These are phyloP conservation scores for Clarias pachynema DNA, from an alignment of 2,797 vertebrate genomes.

Conservation along the genomic window DNA sequence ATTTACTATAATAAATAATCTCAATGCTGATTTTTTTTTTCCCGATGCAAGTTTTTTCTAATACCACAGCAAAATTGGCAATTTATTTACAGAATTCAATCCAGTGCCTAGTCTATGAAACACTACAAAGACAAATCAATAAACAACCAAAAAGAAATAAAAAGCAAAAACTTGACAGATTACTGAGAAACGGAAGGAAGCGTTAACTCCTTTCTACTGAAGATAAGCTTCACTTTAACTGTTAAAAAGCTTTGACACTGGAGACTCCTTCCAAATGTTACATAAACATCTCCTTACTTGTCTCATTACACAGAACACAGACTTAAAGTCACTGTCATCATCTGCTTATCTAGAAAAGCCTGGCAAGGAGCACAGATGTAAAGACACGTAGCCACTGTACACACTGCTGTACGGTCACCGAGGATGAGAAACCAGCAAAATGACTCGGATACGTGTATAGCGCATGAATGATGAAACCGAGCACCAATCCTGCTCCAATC, in stretches of 20 bases:
- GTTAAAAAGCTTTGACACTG: background rate
- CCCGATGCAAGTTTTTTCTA: background rate
- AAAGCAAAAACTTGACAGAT: too few species aligned
- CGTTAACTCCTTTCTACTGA: background rate
- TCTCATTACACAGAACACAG: too few species aligned
- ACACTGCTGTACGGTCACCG: background rate
- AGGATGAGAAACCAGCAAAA: constrained; percentile 25
- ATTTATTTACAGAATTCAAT: too few species aligned
- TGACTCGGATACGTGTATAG: background rate
- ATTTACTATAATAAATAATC: background rate
- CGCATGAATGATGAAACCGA: background rate
- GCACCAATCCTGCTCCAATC: constrained; percentile 33
- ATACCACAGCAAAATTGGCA: too few species aligned
- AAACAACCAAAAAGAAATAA: too few species aligned
- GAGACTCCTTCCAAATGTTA: background rate
- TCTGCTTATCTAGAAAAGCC: too few species aligned
- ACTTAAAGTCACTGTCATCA: too few species aligned
- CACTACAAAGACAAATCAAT: too few species aligned
- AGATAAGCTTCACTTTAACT: background rate
- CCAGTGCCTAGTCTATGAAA: too few species aligned
- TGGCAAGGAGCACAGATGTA: background rate
- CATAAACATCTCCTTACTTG: background rate
- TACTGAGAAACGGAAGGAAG: too few species aligned
- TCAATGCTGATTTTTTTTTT: background rate
- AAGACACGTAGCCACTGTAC: background rate